Evolutionary conservation across 2,113 vertebrate genomes (phyloP).

Genomic region (Coregonus clupeaformis): DNA sequence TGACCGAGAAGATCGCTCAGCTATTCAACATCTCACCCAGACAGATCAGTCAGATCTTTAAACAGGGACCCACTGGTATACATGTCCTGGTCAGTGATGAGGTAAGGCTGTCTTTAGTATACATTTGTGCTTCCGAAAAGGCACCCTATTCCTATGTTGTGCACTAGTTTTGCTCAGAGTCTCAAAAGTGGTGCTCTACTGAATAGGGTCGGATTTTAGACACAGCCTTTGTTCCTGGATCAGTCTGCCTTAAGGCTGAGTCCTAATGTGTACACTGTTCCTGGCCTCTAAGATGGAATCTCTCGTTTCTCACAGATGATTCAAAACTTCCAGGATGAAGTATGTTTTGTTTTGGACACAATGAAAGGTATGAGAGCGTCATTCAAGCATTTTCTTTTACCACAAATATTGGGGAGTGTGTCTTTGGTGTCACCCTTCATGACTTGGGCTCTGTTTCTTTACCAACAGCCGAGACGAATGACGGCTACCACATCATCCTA

Average conservation of each 20-base stretch:
- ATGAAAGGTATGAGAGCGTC: conserved; percentile 86
- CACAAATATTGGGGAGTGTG: background rate
- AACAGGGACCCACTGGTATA: conserved; percentile 94
- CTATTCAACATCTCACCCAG: conserved; percentile 93
- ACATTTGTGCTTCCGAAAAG: too few relatives aligned
- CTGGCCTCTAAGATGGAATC: background rate
- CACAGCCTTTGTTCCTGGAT: background rate
- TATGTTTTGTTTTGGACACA: conserved; percentile 94
- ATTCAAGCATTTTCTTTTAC: background rate
- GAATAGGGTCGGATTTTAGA: background rate
- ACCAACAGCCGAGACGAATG: conserved; percentile 84
- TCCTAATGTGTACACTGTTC: too few relatives aligned
- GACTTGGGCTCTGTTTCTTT: conserved; percentile 4
- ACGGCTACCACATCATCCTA: conserved; percentile 93
- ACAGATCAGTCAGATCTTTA: conserved; percentile 96
- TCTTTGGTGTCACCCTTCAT: background rate
- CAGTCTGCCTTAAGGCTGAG: too few relatives aligned
- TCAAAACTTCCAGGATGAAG: conserved; percentile 96
- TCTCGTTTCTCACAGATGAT: conserved; percentile 82
- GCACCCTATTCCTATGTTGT: too few relatives aligned
- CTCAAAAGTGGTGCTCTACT: too few relatives aligned
- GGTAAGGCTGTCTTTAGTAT: conserved; percentile 62
- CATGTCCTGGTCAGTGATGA: conserved; percentile 95
- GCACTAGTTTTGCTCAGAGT: too few relatives aligned
- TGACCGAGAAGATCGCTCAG: conserved; percentile 92